Evolutionary conservation across 2,113 vertebrate species (phyloP).

Genomic region (Malurus alboscapulatus): DNA sequence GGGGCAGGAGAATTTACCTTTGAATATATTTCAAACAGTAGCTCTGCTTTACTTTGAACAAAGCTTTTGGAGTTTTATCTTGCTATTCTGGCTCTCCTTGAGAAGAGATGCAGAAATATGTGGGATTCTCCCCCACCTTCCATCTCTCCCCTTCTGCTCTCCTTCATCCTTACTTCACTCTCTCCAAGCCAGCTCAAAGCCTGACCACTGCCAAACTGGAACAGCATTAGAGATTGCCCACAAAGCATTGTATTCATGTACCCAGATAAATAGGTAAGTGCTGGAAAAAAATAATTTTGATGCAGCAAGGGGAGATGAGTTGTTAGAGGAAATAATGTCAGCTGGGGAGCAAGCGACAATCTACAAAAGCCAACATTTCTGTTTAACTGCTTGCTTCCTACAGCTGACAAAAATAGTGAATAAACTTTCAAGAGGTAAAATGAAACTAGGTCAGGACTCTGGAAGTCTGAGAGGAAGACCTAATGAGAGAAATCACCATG

Average conservation of each 20-base stretch:
- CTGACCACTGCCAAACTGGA: neutral
- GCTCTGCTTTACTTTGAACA: neutral
- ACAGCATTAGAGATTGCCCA: neutral
- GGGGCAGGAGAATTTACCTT: neutral
- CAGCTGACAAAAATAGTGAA: neutral
- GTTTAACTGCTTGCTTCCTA: neutral
- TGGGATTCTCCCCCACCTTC: neutral
- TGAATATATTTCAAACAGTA: neutral
- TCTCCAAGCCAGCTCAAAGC: neutral
- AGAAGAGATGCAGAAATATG: neutral
- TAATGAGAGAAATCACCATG: neutral
- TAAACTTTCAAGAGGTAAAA: neutral
- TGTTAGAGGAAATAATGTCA: neutral
- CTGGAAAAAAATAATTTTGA: neutral
- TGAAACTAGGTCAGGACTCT: neutral
- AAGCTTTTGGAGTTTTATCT: neutral
- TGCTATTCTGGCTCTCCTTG: neutral
- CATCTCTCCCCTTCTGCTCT: neutral
- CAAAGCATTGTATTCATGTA: accelerated
- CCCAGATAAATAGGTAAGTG: neutral
- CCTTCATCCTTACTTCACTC: neutral
- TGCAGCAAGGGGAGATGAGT: neutral
- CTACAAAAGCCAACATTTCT: neutral
- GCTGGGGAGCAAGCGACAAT: neutral
- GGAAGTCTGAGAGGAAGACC: neutral